A percentile compares a stretch with the other conserved stretches of the same genome.
These are phyloP conservation scores for Limnothrissa miodon DNA, from an alignment of 2,113 vertebrate species.

Conservation along the genomic window DNA sequence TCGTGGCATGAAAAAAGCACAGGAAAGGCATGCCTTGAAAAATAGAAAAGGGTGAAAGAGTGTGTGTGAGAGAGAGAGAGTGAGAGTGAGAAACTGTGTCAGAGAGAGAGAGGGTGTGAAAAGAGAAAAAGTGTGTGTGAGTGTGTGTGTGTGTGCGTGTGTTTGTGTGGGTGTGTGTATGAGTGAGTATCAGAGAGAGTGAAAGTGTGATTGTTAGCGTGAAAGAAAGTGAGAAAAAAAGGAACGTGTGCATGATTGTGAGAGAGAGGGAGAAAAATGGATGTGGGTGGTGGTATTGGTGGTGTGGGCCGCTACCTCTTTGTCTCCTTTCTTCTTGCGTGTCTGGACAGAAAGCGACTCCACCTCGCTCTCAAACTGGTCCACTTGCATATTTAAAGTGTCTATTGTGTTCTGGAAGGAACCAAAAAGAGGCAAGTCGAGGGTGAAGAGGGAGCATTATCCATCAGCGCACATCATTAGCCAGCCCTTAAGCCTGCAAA, in stretches of 20 bases:
- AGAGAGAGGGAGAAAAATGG: background rate
- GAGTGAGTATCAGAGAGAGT: background rate
- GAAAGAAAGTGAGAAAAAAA: background rate
- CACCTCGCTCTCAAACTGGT: constrained; percentile 91
- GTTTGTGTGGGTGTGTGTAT: too few relatives aligned
- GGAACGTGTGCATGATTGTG: background rate
- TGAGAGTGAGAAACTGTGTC: too few relatives aligned
- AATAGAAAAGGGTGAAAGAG: background rate
- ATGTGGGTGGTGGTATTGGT: background rate
- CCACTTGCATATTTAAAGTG: constrained; percentile 92
- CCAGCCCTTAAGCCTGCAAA: background rate
- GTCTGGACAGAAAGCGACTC: constrained; percentile 89
- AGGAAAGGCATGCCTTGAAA: background rate
- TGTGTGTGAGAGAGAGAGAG: too few relatives aligned
- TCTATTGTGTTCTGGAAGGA: constrained; percentile 80
- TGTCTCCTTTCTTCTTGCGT: constrained; percentile 89
- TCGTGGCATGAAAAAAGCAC: background rate
- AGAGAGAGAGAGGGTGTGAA: background rate
- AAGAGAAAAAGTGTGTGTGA: background rate
- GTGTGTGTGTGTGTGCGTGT: too few relatives aligned
- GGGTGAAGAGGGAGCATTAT: background rate
- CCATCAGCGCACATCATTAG: background rate
- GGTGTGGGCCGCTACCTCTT: constrained; percentile 77
- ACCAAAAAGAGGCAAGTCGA: background rate
- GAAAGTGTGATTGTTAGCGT: background rate